phyloP scores from a whole-genome alignment of 2,113 vertebrate species.

The Pyxicephalus adspersus region DNA sequence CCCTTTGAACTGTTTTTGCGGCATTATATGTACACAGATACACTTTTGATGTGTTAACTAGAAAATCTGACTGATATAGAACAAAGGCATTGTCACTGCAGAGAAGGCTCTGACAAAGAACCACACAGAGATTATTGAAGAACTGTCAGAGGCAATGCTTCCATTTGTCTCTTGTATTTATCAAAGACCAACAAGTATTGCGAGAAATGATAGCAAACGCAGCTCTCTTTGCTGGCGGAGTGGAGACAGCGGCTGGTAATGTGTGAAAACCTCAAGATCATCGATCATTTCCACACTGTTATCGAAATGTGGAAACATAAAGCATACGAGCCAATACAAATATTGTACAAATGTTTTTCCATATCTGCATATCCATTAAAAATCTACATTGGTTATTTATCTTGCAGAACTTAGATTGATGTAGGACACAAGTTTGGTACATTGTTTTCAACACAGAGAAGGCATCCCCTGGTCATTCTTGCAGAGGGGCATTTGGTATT shows the following conservation, averaged over 20 bases:
- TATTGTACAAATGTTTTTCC: neutral
- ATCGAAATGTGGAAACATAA: too few relatives aligned
- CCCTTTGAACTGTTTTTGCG: slow-evolving; percentile 84
- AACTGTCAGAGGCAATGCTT: slow-evolving; percentile 83
- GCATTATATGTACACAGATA: slow-evolving; percentile 78
- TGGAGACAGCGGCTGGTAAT: too few relatives aligned
- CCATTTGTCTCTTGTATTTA: slow-evolving; percentile 82
- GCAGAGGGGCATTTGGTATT: too few relatives aligned
- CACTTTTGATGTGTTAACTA: slow-evolving; percentile 93
- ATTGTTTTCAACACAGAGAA: too few relatives aligned
- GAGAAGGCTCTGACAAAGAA: slow-evolving; percentile 86
- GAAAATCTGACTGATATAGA: slow-evolving; percentile 88
- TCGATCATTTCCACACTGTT: too few relatives aligned
- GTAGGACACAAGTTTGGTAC: too few relatives aligned
- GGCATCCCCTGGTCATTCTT: too few relatives aligned
- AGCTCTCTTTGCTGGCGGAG: slow-evolving; percentile 30
- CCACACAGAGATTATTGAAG: slow-evolving; percentile 87
- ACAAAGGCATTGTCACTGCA: slow-evolving; percentile 91
- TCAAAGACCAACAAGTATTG: slow-evolving; percentile 79
- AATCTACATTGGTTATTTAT: too few relatives aligned
- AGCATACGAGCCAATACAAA: neutral
- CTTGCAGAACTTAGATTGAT: too few relatives aligned
- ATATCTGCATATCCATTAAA: too few relatives aligned
- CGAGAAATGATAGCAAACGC: slow-evolving; percentile 76
- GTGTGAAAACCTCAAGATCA: too few relatives aligned